Conservation (phyloP, 2,797 vertebrate genomes). For the Myotis daubentonii region DNA sequence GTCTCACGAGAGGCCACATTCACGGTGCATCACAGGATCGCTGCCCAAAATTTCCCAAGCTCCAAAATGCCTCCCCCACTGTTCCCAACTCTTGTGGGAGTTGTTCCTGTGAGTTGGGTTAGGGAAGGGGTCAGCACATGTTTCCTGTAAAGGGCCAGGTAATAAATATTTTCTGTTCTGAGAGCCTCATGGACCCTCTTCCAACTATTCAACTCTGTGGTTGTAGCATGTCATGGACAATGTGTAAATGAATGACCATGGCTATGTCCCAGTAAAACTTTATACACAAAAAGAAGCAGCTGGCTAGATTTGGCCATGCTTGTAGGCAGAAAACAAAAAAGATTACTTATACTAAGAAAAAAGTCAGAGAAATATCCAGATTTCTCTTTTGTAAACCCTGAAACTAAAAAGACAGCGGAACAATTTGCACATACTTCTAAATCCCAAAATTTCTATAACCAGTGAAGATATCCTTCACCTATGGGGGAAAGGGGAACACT, state of each 20-base stretch:
- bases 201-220: not conserved
- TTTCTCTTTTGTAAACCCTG: not conserved
- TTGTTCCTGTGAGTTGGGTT: not conserved
- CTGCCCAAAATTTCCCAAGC: not conserved
- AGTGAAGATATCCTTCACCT: not conserved
- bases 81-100: not conserved
- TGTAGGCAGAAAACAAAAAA: not conserved
- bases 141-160: not conserved
- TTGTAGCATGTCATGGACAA: not conserved
- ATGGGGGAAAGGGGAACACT: not conserved
- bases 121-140: not conserved
- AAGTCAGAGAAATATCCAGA: not conserved
- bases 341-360: not conserved
- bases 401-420: not conserved
- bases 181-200: not conserved
- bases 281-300: slow-evolving; percentile 28
- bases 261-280: not conserved
- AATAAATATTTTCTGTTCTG: not conserved
- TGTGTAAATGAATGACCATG: not conserved
- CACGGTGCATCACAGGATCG: not conserved
- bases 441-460: not conserved
- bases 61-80: not conserved
- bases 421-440: not conserved
- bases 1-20: not conserved
- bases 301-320: not conserved